phyloP scores from a whole-genome alignment of 2,888 invertebrate species.

The Sarcophaga rosellei region DNA sequence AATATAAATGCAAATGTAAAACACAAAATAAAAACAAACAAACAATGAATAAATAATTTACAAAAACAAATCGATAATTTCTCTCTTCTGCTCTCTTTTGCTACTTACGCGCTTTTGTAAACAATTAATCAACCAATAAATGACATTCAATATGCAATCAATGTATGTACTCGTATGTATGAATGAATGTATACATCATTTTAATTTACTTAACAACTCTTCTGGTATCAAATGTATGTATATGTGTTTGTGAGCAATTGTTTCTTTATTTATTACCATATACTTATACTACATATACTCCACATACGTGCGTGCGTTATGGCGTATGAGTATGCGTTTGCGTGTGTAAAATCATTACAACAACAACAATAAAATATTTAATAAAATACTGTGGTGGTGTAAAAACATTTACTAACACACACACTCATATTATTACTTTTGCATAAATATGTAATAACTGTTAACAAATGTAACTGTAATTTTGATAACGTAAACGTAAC shows the following conservation, averaged over 20 bases:
- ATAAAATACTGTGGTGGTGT: neutral
- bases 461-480: neutral
- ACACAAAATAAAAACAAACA: conserved; percentile 20
- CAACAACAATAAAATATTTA: neutral
- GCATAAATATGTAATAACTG: neutral
- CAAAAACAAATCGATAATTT: neutral
- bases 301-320: too few relatives aligned
- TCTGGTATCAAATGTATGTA: conserved; percentile 9
- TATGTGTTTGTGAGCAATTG: neutral
- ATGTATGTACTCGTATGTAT: neutral
- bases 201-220: conserved; percentile 24
- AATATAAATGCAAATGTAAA: conserved; percentile 14
- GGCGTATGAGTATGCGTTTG: conserved; percentile 10
- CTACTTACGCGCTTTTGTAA: neutral
- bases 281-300: neutral
- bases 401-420: neutral
- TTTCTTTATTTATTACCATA: neutral
- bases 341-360: too few relatives aligned
- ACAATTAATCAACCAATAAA: conserved; percentile 49
- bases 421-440: conserved; percentile 5
- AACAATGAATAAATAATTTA: conserved; percentile 7
- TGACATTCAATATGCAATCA: conserved; percentile 42
- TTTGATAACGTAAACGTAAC: conserved; percentile 32
- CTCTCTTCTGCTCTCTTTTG: neutral
- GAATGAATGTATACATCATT: neutral